phyloP scores from a whole-genome alignment of 2,797 vertebrate genomes.

The Squalus acanthias region DNA sequence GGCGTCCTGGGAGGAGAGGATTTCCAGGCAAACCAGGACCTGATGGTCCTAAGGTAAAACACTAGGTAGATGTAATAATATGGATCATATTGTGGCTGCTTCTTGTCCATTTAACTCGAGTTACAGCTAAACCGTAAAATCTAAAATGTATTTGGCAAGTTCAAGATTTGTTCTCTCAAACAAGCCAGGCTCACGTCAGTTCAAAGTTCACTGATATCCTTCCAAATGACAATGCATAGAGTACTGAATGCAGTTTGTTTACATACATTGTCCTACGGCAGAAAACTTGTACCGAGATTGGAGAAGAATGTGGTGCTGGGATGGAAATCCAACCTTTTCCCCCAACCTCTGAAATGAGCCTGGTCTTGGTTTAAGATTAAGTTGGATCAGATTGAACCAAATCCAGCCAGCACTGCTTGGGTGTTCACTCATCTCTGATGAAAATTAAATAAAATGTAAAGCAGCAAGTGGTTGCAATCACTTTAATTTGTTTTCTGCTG shows the following conservation, averaged over 20 bases:
- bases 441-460: neutral
- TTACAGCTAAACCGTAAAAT: neutral
- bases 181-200: neutral
- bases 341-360: neutral
- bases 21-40: slow-evolving; percentile 77
- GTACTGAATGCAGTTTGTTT: neutral
- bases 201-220: neutral
- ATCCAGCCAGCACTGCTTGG: neutral
- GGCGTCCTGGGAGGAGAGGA: slow-evolving; percentile 81
- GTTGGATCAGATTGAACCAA: neutral
- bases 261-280: neutral
- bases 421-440: neutral
- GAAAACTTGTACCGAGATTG: neutral
- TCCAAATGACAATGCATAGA: neutral
- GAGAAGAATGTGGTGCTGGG: neutral
- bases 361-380: neutral
- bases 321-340: neutral
- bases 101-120: neutral
- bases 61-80: slow-evolving; percentile 11
- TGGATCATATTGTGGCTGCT: neutral
- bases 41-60: slow-evolving; percentile 81
- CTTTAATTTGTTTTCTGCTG: neutral
- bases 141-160: neutral
- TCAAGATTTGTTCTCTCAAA: neutral
- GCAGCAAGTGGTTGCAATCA: neutral